These are phyloP conservation scores for Tragelaphus scriptus DNA, from an alignment of 2,113 vertebrate genomes.

Conservation along the genomic window DNA sequence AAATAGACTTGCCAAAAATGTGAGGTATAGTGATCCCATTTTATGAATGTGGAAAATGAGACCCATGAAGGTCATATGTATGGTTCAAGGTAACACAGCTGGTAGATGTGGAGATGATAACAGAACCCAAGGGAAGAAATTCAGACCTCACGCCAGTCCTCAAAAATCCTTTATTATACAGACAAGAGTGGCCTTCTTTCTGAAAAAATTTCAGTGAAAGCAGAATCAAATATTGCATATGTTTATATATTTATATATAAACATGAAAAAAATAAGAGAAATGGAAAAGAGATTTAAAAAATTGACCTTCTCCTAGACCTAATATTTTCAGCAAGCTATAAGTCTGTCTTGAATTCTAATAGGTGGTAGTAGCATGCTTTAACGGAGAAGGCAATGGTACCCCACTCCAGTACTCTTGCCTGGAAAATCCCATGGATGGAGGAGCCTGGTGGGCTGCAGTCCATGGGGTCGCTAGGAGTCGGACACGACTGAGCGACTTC, in stretches of 20 bases:
- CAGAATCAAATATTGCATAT: neutral
- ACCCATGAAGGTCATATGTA: too few species aligned
- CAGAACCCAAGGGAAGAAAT: neutral
- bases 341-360: neutral
- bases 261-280: neutral
- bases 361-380: neutral
- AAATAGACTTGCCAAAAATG: neutral
- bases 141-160: neutral
- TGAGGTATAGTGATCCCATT: neutral
- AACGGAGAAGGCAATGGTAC: neutral
- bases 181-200: neutral
- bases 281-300: neutral
- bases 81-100: neutral
- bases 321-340: neutral
- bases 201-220: neutral
- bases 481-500: too few species aligned
- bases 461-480: too few species aligned
- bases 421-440: too few species aligned
- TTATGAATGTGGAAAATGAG: neutral
- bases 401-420: too few species aligned
- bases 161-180: neutral
- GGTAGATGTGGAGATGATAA: neutral
- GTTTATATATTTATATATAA: neutral
- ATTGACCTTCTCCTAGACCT: neutral
- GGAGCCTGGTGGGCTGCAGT: too few species aligned